A percentile compares a stretch with the other conserved stretches of the same genome.
These are phyloP conservation scores for Ophonus ardosiacus DNA, from an alignment of 2,888 invertebrate genomes.

Conservation along the genomic window DNA sequence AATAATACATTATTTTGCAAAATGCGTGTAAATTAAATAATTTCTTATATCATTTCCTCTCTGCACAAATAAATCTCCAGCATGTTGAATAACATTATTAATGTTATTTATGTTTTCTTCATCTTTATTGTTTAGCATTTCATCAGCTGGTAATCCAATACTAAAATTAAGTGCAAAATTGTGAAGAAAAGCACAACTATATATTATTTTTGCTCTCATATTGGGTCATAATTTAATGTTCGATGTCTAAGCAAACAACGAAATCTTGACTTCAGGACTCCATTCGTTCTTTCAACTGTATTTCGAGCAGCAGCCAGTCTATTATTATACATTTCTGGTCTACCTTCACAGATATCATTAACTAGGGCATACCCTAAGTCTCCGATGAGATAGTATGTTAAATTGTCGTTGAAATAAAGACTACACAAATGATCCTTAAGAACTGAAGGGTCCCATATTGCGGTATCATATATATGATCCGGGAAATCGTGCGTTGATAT, in stretches of 20 bases:
- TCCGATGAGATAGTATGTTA: background rate
- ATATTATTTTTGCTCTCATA: constrained; percentile 4
- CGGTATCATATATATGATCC: constrained; percentile 55
- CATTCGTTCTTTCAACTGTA: constrained; percentile 21
- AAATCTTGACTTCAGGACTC: constrained; percentile 9
- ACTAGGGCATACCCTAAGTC: constrained; percentile 4
- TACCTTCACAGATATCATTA: background rate
- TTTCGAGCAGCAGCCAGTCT: background rate
- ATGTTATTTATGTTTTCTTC: background rate
- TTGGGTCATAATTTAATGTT: background rate
- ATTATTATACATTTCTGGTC: background rate
- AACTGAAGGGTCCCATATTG: background rate
- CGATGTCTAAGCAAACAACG: constrained; percentile 12
- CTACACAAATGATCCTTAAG: background rate
- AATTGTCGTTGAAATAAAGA: background rate
- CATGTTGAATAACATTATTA: background rate
- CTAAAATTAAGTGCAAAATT: constrained; percentile 10
- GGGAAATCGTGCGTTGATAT: constrained; percentile 49
- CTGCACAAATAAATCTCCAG: background rate
- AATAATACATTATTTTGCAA: background rate
- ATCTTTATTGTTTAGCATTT: background rate
- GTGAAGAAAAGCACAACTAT: constrained; percentile 20
- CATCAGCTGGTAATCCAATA: background rate
- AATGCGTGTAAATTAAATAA: background rate
- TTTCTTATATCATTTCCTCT: constrained; percentile 9